Percentiles rank a stretch among this genome's conserved stretches.
Conservation (phyloP, 2,888 invertebrate species). For the Drosophila conformis region DNA sequence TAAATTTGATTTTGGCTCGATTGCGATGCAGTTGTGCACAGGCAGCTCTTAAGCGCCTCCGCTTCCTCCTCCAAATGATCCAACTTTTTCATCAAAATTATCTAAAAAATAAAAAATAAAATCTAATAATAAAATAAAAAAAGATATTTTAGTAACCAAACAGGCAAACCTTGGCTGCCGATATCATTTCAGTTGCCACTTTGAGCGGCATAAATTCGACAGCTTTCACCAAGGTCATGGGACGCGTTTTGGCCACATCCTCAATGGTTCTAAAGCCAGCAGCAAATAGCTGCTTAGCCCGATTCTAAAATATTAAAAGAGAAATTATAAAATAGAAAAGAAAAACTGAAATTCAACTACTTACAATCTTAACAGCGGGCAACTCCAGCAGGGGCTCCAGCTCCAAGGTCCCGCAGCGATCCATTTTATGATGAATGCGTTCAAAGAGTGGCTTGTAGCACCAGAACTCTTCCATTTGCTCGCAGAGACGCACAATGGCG, state of each 20-base stretch:
- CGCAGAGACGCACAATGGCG: conserved; percentile 92
- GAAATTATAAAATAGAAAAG: background rate
- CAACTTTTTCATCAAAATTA: conserved; percentile 93
- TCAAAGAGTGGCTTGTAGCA: conserved; percentile 91
- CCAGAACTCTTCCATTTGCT: conserved; percentile 93
- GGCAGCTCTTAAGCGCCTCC: conserved; percentile 86
- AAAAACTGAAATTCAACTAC: background rate
- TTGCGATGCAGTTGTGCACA: conserved; percentile 29
- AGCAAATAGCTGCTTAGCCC: conserved; percentile 93
- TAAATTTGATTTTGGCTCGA: background rate
- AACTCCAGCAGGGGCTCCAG: conserved; percentile 93
- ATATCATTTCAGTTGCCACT: conserved; percentile 92
- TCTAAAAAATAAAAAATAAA: conserved; percentile 85
- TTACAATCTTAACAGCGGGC: conserved; percentile 93
- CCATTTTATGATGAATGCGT: conserved; percentile 90
- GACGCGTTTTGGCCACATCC: conserved; percentile 90
- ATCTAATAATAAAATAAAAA: background rate
- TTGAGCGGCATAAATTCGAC: conserved; percentile 90
- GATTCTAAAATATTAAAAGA: conserved; percentile 85
- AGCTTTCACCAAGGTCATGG: conserved; percentile 87
- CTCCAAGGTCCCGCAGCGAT: conserved; percentile 93
- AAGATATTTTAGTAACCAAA: background rate
- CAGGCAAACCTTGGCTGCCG: conserved; percentile 90
- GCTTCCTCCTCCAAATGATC: conserved; percentile 94
- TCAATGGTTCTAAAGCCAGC: conserved; percentile 93